A percentile compares a stretch with the other conserved stretches of the same genome.
These are phyloP conservation scores for Acanthoscelides obtectus DNA, from an alignment of 2,888 invertebrate genomes.

Conservation along the genomic window DNA sequence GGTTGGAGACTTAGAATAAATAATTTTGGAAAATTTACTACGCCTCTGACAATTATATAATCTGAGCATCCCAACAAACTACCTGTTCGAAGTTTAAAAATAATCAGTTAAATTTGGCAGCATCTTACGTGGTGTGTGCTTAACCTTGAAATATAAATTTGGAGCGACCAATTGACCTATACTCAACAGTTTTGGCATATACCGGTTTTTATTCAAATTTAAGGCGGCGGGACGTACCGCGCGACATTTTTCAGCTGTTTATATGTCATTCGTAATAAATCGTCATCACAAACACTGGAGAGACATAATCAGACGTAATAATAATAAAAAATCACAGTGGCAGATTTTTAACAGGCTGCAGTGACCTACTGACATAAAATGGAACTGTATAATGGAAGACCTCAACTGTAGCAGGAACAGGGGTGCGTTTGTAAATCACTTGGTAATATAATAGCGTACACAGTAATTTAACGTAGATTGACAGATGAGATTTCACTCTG, in stretches of 20 bases:
- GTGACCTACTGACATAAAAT: too few relatives aligned
- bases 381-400: too few relatives aligned
- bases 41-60: background rate
- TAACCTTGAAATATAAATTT: conserved; percentile 7
- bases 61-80: background rate
- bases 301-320: background rate
- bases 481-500: too few relatives aligned
- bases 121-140: background rate
- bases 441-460: too few relatives aligned
- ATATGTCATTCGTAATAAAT: background rate
- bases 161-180: conserved; percentile 1
- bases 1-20: too few relatives aligned
- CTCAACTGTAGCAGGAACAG: too few relatives aligned
- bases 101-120: background rate
- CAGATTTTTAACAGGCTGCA: too few relatives aligned
- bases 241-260: background rate
- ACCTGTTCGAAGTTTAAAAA: background rate
- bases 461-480: too few relatives aligned
- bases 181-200: background rate
- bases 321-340: too few relatives aligned
- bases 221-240: background rate
- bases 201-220: background rate
- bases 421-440: too few relatives aligned
- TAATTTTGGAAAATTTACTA: background rate
- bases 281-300: background rate